These are phyloP conservation scores for Alcis repandata DNA, from an alignment of 2,888 invertebrate genomes.

Conservation along the genomic window DNA sequence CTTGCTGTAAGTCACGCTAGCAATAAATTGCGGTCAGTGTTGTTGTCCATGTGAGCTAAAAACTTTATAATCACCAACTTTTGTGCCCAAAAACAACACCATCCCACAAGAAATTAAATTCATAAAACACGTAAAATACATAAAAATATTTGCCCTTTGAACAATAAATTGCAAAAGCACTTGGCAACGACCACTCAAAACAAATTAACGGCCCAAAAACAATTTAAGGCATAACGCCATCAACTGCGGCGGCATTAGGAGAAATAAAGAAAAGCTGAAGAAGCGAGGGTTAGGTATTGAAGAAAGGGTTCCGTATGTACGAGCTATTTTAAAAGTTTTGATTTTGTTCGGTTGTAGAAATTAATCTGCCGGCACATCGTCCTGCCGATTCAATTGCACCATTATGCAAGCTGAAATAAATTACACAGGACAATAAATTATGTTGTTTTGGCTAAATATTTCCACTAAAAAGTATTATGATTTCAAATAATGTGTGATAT, in stretches of 20 bases:
- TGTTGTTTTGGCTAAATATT: too few relatives aligned
- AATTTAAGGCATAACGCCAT: conserved; percentile 66
- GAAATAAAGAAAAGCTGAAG: conserved; percentile 46
- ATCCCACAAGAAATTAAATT: conserved; percentile 8
- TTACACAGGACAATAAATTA: too few relatives aligned
- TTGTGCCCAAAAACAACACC: background rate
- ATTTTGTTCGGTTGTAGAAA: background rate
- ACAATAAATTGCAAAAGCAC: conserved; percentile 35
- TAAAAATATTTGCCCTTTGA: conserved; percentile 22
- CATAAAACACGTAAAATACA: conserved; percentile 21
- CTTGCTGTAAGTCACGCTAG: too few relatives aligned
- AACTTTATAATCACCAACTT: too few relatives aligned
- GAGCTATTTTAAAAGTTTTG: background rate
- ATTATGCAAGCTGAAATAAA: too few relatives aligned
- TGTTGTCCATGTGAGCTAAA: too few relatives aligned
- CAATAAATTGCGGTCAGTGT: too few relatives aligned
- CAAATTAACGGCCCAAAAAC: conserved; percentile 55
- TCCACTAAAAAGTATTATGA: too few relatives aligned
- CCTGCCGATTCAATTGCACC: too few relatives aligned
- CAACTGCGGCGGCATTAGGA: conserved; percentile 64
- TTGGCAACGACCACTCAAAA: conserved; percentile 35
- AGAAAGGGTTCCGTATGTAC: conserved; percentile 12
- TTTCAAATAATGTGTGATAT: too few relatives aligned
- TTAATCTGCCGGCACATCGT: background rate
- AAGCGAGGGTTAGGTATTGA: background rate